Conservation (phyloP, 92 coral and sea anemone species). For the Phenganax marumi region DNA sequence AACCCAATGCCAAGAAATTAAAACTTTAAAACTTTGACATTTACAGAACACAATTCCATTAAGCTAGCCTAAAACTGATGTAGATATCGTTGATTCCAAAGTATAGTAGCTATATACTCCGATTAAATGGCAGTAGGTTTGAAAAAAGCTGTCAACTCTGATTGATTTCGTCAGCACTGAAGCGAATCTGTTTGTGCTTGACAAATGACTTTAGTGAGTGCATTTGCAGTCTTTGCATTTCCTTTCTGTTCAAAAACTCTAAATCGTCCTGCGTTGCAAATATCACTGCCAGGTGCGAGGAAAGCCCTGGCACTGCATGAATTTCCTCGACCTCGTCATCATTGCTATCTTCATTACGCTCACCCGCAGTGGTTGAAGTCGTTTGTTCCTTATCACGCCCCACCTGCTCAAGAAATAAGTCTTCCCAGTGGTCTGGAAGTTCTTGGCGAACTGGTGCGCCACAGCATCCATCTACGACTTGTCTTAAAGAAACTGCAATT, state of each 20-base stretch:
- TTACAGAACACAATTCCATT: neutral
- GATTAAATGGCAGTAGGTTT: neutral
- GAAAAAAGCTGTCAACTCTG: neutral
- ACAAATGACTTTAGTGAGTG: no score
- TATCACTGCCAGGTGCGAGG: no score
- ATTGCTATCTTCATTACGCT: conserved; percentile 28
- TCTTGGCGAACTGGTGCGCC: no score
- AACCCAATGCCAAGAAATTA: neutral
- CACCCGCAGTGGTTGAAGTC: conserved; percentile 8
- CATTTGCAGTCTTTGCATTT: conserved; percentile 24
- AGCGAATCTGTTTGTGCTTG: neutral
- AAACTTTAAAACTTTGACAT: no score
- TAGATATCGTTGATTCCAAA: no score
- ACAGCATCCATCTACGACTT: no score
- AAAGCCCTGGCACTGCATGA: no score
- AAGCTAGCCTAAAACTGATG: neutral
- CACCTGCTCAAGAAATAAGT: no score
- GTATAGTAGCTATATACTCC: neutral
- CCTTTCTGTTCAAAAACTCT: conserved; percentile 31
- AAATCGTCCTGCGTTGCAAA: conserved; percentile 32
- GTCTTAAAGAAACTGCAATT: no score
- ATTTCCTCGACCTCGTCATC: conserved; percentile 46
- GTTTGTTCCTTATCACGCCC: conserved; percentile 12
- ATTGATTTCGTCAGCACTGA: neutral
- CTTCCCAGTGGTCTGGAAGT: no score